Percentiles rank a stretch among this genome's conserved stretches.
phyloP scores from a whole-genome alignment of 2,888 invertebrate species.

The Volucella inanis region DNA sequence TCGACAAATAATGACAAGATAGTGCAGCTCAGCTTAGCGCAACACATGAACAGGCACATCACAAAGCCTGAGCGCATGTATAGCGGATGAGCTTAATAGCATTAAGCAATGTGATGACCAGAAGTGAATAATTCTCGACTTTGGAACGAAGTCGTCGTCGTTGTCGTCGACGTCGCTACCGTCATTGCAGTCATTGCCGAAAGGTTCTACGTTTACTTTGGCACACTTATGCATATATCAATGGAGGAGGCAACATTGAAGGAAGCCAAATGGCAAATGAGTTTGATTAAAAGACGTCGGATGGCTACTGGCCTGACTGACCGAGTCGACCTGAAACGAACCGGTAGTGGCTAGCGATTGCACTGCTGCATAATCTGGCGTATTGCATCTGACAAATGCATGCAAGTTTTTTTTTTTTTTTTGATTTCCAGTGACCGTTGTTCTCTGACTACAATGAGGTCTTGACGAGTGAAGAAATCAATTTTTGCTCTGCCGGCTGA shows the following conservation, averaged over 20 bases:
- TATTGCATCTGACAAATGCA: slow-evolving; percentile 34
- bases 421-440: background rate
- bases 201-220: slow-evolving; percentile 46
- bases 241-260: slow-evolving; percentile 57
- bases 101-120: slow-evolving; percentile 63
- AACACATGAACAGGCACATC: slow-evolving; percentile 41
- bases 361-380: slow-evolving; percentile 50
- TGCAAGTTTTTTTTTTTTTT: background rate
- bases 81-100: slow-evolving; percentile 74
- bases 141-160: slow-evolving; percentile 46
- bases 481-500: slow-evolving; percentile 31
- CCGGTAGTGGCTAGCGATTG: slow-evolving; percentile 34
- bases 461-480: slow-evolving; percentile 28
- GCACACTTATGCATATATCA: slow-evolving; percentile 70
- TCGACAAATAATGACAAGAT: background rate
- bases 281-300: slow-evolving; percentile 71
- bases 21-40: background rate
- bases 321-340: slow-evolving; percentile 51
- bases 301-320: slow-evolving; percentile 25
- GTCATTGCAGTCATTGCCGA: too few relatives aligned
- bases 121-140: slow-evolving; percentile 63
- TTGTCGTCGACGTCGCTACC: slow-evolving; percentile 3
- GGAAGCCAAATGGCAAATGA: slow-evolving; percentile 72
- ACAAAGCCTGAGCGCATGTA: slow-evolving; percentile 19
- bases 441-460: background rate